Percentiles rank a stretch among this genome's conserved stretches.
phyloP scores from a whole-genome alignment of 64 coral and sea anemone species.

The Porites australiensis region DNA sequence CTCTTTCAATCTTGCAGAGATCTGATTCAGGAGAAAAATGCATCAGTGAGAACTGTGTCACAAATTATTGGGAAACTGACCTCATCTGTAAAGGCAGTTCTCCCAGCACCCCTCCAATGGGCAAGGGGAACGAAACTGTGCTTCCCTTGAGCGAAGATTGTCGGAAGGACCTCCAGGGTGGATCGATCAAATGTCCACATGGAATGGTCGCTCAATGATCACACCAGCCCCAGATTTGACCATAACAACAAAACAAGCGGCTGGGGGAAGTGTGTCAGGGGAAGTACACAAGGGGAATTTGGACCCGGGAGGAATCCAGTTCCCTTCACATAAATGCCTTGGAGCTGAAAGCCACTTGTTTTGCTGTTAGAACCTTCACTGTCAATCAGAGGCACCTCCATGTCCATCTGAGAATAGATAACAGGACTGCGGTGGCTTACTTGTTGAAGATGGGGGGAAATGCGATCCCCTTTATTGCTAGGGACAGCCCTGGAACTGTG shows the following conservation, averaged over 20 bases:
- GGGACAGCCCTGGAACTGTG: constrained; percentile 61
- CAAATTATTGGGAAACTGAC: constrained; percentile 60
- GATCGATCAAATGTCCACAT: constrained; percentile 45
- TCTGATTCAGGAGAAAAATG: not conserved
- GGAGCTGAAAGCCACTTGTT: constrained; percentile 64
- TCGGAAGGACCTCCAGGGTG: constrained; percentile 54
- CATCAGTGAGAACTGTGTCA: constrained; percentile 45
- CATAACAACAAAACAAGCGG: constrained; percentile 63
- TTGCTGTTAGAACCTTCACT: constrained; percentile 48
- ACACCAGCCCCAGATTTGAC: constrained; percentile 48
- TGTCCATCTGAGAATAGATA: constrained; percentile 64
- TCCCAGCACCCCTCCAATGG: constrained; percentile 65
- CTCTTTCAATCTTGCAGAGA: constrained; percentile 30
- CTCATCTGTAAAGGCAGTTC: constrained; percentile 66
- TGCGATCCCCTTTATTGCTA: constrained; percentile 34
- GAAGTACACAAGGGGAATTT: constrained; percentile 54
- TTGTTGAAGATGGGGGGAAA: constrained; percentile 21
- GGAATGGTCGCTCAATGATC: constrained; percentile 62
- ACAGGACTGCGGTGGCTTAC: constrained; percentile 62
- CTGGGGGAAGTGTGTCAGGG: constrained; percentile 61
- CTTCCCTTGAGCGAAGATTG: constrained; percentile 7
- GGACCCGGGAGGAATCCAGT: constrained; percentile 44
- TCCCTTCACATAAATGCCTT: constrained; percentile 69
- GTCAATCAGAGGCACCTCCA: not conserved
- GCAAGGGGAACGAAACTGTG: constrained; percentile 37